Conservation (phyloP, 2,113 vertebrate genomes). For the Litocranius walleri region DNA sequence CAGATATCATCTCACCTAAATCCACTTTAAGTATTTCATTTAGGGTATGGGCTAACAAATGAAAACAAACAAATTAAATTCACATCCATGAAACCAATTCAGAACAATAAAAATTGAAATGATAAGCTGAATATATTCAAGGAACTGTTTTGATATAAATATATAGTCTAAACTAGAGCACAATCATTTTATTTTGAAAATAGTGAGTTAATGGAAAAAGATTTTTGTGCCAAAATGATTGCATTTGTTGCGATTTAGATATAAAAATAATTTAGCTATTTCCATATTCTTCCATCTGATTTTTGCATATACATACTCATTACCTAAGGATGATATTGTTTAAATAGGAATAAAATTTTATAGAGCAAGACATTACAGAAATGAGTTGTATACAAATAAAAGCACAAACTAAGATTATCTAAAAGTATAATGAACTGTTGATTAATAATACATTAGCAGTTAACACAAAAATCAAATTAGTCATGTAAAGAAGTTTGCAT, state of each 20-base stretch:
- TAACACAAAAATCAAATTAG: constrained; percentile 82
- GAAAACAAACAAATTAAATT: constrained; percentile 30
- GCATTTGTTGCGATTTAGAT: neutral
- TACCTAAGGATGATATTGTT: constrained; percentile 63
- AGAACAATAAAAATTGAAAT: constrained; percentile 46
- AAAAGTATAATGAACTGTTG: constrained; percentile 81
- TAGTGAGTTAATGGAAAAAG: neutral
- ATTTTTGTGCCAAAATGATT: neutral
- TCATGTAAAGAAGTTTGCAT: constrained; percentile 75
- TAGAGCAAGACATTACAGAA: constrained; percentile 74
- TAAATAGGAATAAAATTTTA: constrained; percentile 72
- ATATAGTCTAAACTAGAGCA: neutral
- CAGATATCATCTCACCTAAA: constrained; percentile 18
- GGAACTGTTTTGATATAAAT: neutral
- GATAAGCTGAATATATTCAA: constrained; percentile 8
- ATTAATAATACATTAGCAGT: constrained; percentile 84
- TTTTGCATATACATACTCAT: constrained; percentile 31
- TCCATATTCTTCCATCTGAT: neutral
- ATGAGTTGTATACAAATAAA: constrained; percentile 80
- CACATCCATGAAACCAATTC: neutral
- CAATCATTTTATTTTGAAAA: constrained; percentile 28
- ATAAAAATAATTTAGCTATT: neutral
- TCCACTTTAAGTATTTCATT: constrained; percentile 5
- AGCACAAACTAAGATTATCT: constrained; percentile 77
- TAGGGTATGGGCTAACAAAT: constrained; percentile 1